These are phyloP conservation scores for Marmota monax DNA, from an alignment of 2,113 vertebrate genomes.

Conservation along the genomic window DNA sequence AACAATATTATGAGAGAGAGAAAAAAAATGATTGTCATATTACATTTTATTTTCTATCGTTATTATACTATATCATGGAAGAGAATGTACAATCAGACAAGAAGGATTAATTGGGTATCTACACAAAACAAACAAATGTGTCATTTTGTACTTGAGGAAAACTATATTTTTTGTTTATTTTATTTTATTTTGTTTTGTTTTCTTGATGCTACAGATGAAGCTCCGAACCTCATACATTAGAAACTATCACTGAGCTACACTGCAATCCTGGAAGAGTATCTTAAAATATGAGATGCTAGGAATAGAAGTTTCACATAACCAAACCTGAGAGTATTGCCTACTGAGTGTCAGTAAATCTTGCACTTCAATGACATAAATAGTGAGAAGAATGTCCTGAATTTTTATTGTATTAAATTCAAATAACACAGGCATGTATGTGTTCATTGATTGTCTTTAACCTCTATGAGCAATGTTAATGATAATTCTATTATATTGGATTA, in stretches of 20 bases:
- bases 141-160: background rate
- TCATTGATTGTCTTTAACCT: background rate
- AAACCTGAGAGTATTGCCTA: background rate
- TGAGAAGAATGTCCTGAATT: background rate
- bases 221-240: background rate
- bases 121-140: background rate
- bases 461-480: background rate
- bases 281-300: background rate
- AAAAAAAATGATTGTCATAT: background rate
- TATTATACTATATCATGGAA: background rate
- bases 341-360: background rate
- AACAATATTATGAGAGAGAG: background rate
- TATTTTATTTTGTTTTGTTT: no score
- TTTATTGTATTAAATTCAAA: background rate
- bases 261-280: background rate
- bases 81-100: background rate
- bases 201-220: background rate
- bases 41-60: background rate
- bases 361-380: background rate
- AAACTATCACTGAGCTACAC: background rate
- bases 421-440: rapidly evolving
- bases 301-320: background rate
- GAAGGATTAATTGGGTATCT: background rate
- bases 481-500: background rate
- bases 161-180: background rate